phyloP scores from a whole-genome alignment of 2,113 vertebrate species.

The Xenopus laevis region DNA sequence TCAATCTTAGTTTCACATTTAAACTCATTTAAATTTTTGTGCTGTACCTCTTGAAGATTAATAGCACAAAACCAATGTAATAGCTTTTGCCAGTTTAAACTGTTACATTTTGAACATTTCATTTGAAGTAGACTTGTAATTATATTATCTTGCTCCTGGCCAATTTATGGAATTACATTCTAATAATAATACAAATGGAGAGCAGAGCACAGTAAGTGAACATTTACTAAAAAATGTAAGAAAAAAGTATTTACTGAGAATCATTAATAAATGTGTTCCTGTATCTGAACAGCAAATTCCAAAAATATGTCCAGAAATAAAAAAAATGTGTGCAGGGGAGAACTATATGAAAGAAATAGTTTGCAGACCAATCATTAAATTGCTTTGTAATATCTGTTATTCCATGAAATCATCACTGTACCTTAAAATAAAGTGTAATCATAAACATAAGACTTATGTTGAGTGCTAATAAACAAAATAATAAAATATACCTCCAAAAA shows the following conservation, averaged over 20 bases:
- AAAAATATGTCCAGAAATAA: background rate
- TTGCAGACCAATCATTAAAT: no score
- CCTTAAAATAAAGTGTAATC: no score
- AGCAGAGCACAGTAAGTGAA: background rate
- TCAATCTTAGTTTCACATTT: conserved; percentile 40
- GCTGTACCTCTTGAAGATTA: conserved; percentile 52
- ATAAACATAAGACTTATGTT: no score
- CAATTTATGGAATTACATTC: conserved; percentile 51
- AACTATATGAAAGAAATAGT: background rate
- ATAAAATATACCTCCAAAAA: no score
- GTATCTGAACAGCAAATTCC: background rate
- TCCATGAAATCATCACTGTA: no score
- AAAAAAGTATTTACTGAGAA: conserved; percentile 23
- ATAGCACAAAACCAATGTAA: conserved; percentile 47
- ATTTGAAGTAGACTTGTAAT: conserved; percentile 55
- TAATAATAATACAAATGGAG: conserved; percentile 48
- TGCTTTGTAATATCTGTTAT: no score
- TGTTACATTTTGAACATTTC: conserved; percentile 49
- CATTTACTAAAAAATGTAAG: conserved; percentile 44
- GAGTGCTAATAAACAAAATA: no score
- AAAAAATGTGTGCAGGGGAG: no score
- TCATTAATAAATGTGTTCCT: conserved; percentile 1
- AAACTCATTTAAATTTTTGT: conserved; percentile 55
- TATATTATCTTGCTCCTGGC: conserved; percentile 52
- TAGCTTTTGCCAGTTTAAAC: conserved; percentile 54